A percentile compares a stretch with the other conserved stretches of the same genome.
Conservation (phyloP, 2,797 vertebrate species). For the Notolabrus celidotus region DNA sequence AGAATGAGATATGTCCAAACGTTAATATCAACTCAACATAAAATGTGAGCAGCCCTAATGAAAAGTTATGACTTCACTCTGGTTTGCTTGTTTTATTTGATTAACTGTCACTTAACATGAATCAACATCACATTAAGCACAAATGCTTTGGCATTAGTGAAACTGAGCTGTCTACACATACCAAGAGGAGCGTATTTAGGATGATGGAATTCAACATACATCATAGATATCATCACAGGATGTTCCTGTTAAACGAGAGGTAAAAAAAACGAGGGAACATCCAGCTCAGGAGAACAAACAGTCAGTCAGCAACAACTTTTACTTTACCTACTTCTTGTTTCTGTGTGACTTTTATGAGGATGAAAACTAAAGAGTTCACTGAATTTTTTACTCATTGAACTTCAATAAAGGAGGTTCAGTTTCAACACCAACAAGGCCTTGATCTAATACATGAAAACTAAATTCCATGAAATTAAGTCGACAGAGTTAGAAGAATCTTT, state of each 20-base stretch:
- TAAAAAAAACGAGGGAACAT: neutral
- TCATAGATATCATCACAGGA: neutral
- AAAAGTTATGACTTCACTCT: constrained; percentile 3
- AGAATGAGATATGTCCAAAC: neutral
- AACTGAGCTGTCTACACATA: neutral
- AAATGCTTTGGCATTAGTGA: neutral
- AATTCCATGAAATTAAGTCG: no score
- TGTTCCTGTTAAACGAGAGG: neutral
- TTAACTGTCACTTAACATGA: constrained; percentile 12
- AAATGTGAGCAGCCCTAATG: constrained; percentile 1
- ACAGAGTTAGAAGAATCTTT: no score
- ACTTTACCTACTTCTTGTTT: neutral
- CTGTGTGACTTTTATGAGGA: neutral
- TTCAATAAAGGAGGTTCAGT: neutral
- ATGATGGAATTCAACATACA: neutral
- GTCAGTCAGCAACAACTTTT: neutral
- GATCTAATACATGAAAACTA: no score
- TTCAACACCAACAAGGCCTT: neutral
- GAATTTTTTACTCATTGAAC: neutral
- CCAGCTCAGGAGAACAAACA: neutral
- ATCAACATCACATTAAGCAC: neutral
- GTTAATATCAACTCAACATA: neutral
- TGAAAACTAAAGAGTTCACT: neutral
- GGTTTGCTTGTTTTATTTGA: constrained; percentile 29
- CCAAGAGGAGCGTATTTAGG: neutral